phyloP scores from a whole-genome alignment of 1,140 invertebrate genomes.

The Lordiphosa collinella region DNA sequence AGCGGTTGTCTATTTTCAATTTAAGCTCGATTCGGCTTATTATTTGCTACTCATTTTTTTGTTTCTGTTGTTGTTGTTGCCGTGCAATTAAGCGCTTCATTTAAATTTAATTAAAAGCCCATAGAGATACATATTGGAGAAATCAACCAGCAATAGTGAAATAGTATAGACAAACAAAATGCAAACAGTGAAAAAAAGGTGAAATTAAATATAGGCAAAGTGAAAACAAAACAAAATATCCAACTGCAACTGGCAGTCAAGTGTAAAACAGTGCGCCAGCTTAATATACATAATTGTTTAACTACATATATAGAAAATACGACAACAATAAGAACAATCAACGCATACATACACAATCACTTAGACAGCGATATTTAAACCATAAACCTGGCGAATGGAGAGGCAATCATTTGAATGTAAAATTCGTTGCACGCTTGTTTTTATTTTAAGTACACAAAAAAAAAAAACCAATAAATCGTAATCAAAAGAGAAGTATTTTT shows the following conservation, averaged over 20 bases:
- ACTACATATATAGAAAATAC: constrained; percentile 49
- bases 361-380: constrained; percentile 5
- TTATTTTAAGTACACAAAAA: constrained; percentile 22
- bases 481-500: constrained; percentile 24
- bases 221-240: constrained; percentile 43
- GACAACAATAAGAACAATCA: constrained; percentile 22
- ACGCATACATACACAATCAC: constrained; percentile 7
- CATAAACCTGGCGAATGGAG: constrained; percentile 36
- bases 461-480: constrained; percentile 17
- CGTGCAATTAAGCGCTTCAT: constrained; percentile 65
- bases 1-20: constrained; percentile 30
- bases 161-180: constrained; percentile 71
- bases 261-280: constrained; percentile 72
- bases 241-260: constrained; percentile 51
- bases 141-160: constrained; percentile 63
- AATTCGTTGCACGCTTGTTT: constrained; percentile 30
- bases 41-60: constrained; percentile 13
- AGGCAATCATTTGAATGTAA: constrained; percentile 23
- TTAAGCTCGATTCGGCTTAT: not conserved
- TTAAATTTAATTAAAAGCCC: constrained; percentile 73
- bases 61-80: constrained; percentile 18
- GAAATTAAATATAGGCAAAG: constrained; percentile 76
- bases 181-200: constrained; percentile 75
- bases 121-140: constrained; percentile 42
- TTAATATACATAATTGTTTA: constrained; percentile 64